Percentiles rank a stretch among this genome's conserved stretches.
Conservation (phyloP, 2,113 vertebrate genomes). For the Cyanoderma ruficeps region DNA sequence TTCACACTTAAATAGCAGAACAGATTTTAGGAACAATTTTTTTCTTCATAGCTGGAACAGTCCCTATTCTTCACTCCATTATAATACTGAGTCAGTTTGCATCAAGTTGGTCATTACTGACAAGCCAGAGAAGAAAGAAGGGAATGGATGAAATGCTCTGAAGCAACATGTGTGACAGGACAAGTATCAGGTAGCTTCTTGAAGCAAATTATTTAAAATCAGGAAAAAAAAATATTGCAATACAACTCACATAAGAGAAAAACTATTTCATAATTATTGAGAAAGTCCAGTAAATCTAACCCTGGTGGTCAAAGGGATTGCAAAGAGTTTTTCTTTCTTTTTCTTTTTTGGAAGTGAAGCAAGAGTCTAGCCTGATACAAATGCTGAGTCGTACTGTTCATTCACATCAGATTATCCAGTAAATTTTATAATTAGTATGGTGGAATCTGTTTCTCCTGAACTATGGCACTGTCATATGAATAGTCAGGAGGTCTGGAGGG, state of each 20-base stretch:
- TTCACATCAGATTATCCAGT: background rate
- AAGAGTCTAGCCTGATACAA: background rate
- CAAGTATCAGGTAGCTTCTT: background rate
- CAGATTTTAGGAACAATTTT: constrained; percentile 44
- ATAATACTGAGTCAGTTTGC: constrained; percentile 3
- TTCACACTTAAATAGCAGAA: background rate
- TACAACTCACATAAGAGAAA: background rate
- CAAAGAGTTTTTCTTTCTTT: background rate
- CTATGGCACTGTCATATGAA: background rate
- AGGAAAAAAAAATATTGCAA: background rate
- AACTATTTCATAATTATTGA: background rate
- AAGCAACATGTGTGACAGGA: fast-evolving
- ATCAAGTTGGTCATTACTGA: background rate
- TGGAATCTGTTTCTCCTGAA: background rate
- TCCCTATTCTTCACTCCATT: background rate
- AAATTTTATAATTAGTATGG: background rate
- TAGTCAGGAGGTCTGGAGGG: background rate
- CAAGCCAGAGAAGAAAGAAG: background rate
- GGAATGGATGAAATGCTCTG: background rate
- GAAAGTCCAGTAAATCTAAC: background rate
- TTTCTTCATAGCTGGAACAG: constrained; percentile 20
- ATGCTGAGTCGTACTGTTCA: background rate
- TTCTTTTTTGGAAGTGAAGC: background rate
- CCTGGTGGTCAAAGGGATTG: background rate
- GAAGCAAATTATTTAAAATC: background rate